phyloP scores from a whole-genome alignment of 2,113 vertebrate species.

The Erythrocebus patas region DNA sequence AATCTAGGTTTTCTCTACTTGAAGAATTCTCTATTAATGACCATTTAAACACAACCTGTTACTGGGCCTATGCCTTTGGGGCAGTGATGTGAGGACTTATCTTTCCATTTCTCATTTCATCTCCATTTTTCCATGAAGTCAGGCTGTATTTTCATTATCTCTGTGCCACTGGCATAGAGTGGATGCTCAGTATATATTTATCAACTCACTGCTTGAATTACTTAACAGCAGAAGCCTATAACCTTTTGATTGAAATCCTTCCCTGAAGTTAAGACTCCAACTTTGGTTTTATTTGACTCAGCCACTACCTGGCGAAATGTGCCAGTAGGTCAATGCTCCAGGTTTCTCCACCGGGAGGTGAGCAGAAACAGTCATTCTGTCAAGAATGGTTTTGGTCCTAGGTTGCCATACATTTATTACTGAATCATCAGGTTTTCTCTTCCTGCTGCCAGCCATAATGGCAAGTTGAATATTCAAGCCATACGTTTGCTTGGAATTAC shows the following conservation, averaged over 20 bases:
- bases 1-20: neutral
- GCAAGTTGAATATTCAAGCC: neutral
- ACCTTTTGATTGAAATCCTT: neutral
- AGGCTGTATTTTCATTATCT: neutral
- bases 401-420: too few species aligned
- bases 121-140: neutral
- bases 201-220: neutral
- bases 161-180: neutral
- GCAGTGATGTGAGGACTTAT: neutral
- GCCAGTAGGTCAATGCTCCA: neutral
- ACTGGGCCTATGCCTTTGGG: neutral
- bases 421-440: neutral
- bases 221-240: neutral
- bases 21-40: neutral
- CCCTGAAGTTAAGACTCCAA: neutral
- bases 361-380: neutral
- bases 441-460: neutral
- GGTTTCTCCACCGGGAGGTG: neutral
- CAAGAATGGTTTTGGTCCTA: neutral
- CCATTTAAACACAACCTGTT: neutral
- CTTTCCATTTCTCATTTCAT: neutral
- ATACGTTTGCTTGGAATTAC: neutral
- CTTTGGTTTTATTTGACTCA: neutral
- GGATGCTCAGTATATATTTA: neutral
- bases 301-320: neutral